Evolutionary conservation across 2,113 vertebrate genomes (phyloP), one percentile per base, ranked within the genome.

Genomic region (Montifringilla adamsi): DNA sequence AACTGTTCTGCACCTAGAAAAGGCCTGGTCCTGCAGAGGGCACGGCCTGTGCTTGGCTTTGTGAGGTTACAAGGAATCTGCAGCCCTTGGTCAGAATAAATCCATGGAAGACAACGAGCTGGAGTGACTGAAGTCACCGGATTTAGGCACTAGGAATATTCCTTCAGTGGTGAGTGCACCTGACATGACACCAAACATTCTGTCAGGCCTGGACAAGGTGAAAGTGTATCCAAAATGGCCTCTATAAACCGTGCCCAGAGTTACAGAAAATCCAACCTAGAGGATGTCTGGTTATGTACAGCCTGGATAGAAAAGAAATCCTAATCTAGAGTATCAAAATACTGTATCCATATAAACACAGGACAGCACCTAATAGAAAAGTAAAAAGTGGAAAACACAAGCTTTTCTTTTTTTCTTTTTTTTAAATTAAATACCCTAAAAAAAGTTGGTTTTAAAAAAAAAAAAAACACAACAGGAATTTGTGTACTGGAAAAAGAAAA

Each of bases 261-360:
- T 74, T 58, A 82, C 4, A 37, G 93, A 83, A 80, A 84, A 60
- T 63, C 33, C 84, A 96, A 44, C 28, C 49, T 84, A 6, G 43
- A 23, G 49, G 89, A 73, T 89, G 69, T 77, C 91, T 94, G 85
- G 72, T 74, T 80, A 18, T 89, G 87, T 97, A 96, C 91, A 96
- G 86, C 74, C 90, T 96, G 90, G 87, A 83, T 97, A 98, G 90
- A 97, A 98, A 98, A 97, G 83, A 96, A 97, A 97, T 90, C 56
- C 96, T 98, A 97, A 92, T 39, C 95, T 97, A 98, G 86, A 96
- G 94, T 98, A 98, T 96, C 96, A 98, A 98, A 98, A 98, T 97
- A 96, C 9, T 14, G 41, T 92, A 95, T 96, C 95, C 94, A 87
- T 98, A 98, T 90, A 98, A 98, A 98, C 67, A 35, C 93, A 95